Conservation (phyloP, 2,888 invertebrate genomes). For the Tachina lurida region DNA sequence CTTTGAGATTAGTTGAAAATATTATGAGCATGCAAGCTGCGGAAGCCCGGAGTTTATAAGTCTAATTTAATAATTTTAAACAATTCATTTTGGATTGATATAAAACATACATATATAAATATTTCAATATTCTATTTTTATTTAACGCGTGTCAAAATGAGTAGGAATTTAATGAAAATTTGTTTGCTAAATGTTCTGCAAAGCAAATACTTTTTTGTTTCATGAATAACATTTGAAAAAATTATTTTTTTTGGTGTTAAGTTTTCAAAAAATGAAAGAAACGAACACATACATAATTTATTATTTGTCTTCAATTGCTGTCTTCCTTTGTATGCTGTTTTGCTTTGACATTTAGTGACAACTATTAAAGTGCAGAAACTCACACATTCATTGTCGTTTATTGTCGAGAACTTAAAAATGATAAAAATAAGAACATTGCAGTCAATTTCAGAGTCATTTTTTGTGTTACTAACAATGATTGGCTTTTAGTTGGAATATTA, state of each 20-base stretch:
- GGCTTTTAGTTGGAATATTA: conserved; percentile 56
- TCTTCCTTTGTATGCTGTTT: conserved; percentile 50
- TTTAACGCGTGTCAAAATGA: too few relatives aligned
- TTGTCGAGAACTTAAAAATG: conserved; percentile 40
- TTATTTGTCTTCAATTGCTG: conserved; percentile 62
- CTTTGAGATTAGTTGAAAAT: too few relatives aligned
- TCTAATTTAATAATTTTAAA: too few relatives aligned
- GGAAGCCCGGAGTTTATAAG: too few relatives aligned
- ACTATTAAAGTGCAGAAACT: conserved; percentile 69
- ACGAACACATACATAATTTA: conserved; percentile 18
- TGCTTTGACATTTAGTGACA: conserved; percentile 70
- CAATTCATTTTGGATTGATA: too few relatives aligned
- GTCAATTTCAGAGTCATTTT: conserved; percentile 32
- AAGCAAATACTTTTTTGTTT: too few relatives aligned
- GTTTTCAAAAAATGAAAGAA: not conserved
- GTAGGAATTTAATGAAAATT: too few relatives aligned
- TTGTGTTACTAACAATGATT: conserved; percentile 57
- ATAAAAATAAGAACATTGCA: conserved; percentile 22
- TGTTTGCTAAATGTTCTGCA: too few relatives aligned
- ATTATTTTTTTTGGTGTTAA: not conserved
- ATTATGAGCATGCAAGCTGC: too few relatives aligned
- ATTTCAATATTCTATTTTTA: too few relatives aligned
- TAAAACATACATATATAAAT: too few relatives aligned
- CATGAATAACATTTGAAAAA: not conserved
- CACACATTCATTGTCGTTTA: conserved; percentile 68